These are phyloP conservation scores for Caenorhabditis sp. DNA, from an alignment of 2,888 invertebrate species.

Conservation along the genomic window DNA sequence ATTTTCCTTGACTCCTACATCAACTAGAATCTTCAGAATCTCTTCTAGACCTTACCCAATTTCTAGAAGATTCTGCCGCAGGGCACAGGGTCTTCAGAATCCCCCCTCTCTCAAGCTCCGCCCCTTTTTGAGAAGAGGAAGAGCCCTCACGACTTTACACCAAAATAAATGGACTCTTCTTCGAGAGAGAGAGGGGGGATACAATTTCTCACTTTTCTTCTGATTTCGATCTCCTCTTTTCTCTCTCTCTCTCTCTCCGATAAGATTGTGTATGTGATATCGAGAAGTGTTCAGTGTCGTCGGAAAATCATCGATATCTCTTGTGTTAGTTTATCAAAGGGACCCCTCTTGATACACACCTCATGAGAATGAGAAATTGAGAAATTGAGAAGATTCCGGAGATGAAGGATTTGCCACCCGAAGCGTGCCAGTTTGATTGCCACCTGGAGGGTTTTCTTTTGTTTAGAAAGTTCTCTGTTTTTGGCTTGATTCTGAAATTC, in stretches of 20 bases:
- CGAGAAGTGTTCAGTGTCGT: not conserved
- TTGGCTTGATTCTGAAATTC: not conserved
- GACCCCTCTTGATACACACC: slow-evolving; percentile 5
- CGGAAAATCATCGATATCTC: too few relatives aligned
- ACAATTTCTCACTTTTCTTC: slow-evolving; percentile 14
- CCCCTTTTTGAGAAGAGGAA: not conserved
- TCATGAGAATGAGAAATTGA: too few relatives aligned
- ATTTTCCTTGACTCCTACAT: slow-evolving; percentile 27
- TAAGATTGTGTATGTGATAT: not conserved
- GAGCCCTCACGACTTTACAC: slow-evolving; percentile 19
- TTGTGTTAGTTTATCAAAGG: slow-evolving; percentile 12
- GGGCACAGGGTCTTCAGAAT: slow-evolving; percentile 5
- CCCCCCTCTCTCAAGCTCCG: not conserved
- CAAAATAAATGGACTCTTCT: not conserved
- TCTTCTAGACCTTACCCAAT: not conserved
- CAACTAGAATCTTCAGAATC: slow-evolving; percentile 3
- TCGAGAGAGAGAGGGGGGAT: slow-evolving; percentile 1
- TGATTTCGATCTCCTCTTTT: slow-evolving; percentile 2
- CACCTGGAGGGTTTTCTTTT: not conserved
- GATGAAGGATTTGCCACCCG: slow-evolving; percentile 33
- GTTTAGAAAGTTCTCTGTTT: too few relatives aligned
- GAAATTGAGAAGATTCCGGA: not conserved
- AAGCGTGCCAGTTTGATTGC: slow-evolving; percentile 33
- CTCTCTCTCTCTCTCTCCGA: not conserved
- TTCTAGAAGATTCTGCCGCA: slow-evolving; percentile 19